phyloP scores from a whole-genome alignment of 2,888 invertebrate species.

The Endotricha flammealis region DNA sequence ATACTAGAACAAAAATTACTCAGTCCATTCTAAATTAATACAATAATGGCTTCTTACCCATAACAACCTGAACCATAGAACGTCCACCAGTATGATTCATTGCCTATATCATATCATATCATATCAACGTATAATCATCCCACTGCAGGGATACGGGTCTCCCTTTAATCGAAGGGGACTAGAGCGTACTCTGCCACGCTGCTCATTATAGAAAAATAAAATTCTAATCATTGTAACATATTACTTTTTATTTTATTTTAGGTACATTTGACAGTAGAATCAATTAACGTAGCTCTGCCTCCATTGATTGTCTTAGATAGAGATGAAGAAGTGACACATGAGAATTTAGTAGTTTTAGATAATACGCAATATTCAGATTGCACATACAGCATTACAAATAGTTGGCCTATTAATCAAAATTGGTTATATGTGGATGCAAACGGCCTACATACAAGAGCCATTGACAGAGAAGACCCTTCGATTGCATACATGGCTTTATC shows the following conservation, averaged over 20 bases:
- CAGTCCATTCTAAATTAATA: not conserved
- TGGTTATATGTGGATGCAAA: constrained; percentile 61
- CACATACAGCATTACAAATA: constrained; percentile 45
- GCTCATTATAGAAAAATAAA: too few relatives aligned
- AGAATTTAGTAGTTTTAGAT: constrained; percentile 45
- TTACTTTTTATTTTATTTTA: too few relatives aligned
- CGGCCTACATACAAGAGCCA: constrained; percentile 49
- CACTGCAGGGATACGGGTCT: too few relatives aligned
- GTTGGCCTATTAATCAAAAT: constrained; percentile 55
- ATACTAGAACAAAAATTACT: too few relatives aligned
- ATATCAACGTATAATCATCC: too few relatives aligned
- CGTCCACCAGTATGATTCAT: too few relatives aligned
- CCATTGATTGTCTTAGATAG: constrained; percentile 58
- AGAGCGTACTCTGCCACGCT: too few relatives aligned
- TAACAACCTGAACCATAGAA: too few relatives aligned
- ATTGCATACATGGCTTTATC: constrained; percentile 68
- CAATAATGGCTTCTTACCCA: too few relatives aligned
- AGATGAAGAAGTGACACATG: constrained; percentile 56
- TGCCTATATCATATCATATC: too few relatives aligned
- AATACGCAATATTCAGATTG: constrained; percentile 39
- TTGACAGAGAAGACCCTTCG: constrained; percentile 64
- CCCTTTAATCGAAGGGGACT: too few relatives aligned
- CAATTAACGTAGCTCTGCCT: constrained; percentile 35
- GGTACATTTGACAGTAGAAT: constrained; percentile 51
- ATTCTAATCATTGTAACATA: too few relatives aligned